A percentile compares a stretch with the other conserved stretches of the same genome.
Conservation (phyloP, 2,797 vertebrate species). For the Ctenosaura bakeri region DNA sequence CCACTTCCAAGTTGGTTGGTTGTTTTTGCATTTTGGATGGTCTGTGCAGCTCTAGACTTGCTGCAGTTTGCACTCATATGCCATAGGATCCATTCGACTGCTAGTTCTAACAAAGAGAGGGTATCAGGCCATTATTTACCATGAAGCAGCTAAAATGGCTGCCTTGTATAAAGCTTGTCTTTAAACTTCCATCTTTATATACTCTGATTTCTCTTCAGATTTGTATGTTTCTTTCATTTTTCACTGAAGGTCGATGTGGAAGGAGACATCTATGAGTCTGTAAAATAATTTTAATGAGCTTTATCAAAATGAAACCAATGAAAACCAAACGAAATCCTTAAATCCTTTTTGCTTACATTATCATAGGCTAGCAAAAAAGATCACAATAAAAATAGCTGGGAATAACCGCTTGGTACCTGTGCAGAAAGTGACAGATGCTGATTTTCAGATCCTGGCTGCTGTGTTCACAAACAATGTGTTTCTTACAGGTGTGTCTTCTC, state of each 20-base stretch:
- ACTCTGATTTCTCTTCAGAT: neutral
- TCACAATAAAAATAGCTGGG: slow-evolving; percentile 83
- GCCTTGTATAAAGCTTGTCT: neutral
- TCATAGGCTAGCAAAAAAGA: slow-evolving; percentile 45
- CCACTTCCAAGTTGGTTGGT: too few relatives aligned
- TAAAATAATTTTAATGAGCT: neutral
- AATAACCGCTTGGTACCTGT: slow-evolving; percentile 75
- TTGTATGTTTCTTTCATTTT: neutral
- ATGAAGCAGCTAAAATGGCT: neutral
- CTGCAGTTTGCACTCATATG: neutral
- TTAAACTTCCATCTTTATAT: neutral
- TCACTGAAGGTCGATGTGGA: neutral
- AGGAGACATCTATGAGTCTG: neutral
- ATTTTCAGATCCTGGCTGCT: slow-evolving; percentile 78
- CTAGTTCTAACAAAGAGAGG: neutral
- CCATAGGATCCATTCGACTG: neutral
- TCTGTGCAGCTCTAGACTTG: neutral
- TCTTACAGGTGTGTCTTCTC: slow-evolving; percentile 82
- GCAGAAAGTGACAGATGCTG: slow-evolving; percentile 80
- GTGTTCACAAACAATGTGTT: slow-evolving; percentile 68
- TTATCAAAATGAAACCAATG: neutral
- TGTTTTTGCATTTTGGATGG: too few relatives aligned
- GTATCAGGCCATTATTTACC: neutral
- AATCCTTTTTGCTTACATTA: slow-evolving; percentile 28
- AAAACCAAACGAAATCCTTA: too few relatives aligned